These are phyloP conservation scores for Acromyrmex echinatior DNA, from an alignment of 1,140 invertebrate species.

Conservation along the genomic window DNA sequence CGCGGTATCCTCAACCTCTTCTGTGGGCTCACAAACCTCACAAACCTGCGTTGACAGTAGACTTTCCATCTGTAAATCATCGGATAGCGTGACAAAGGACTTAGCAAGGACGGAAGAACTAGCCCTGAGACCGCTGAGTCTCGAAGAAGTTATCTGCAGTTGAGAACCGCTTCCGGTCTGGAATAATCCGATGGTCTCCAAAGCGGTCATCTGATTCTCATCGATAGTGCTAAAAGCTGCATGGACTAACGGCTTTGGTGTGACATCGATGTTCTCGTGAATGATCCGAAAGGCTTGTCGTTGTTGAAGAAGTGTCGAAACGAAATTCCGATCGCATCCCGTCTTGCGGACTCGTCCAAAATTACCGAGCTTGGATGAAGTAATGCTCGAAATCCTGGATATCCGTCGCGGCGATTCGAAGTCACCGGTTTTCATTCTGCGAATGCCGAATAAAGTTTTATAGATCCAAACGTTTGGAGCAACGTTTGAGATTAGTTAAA, in stretches of 20 bases:
- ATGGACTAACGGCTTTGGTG: conserved; percentile 71
- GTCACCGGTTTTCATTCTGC: conserved; percentile 54
- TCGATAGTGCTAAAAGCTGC: conserved; percentile 58
- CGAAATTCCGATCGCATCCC: conserved; percentile 49
- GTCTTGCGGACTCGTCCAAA: conserved; percentile 7
- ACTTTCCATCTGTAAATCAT: conserved; percentile 73
- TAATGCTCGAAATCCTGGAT: conserved; percentile 26
- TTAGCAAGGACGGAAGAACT: conserved; percentile 58
- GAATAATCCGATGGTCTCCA: conserved; percentile 69
- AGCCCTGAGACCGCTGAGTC: not conserved
- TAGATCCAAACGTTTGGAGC: not conserved
- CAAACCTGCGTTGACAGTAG: conserved; percentile 89
- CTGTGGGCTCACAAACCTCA: conserved; percentile 80
- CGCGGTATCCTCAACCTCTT: conserved; percentile 80
- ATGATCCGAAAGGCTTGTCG: conserved; percentile 64
- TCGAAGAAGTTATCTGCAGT: conserved; percentile 55
- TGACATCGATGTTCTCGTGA: conserved; percentile 70
- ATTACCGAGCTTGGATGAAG: conserved; percentile 56
- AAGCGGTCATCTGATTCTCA: conserved; percentile 70
- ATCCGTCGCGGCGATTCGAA: not conserved
- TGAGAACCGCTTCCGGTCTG: conserved; percentile 52
- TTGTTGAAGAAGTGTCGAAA: conserved; percentile 68
- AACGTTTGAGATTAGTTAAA: not conserved
- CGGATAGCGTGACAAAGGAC: conserved; percentile 52
- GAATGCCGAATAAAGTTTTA: not conserved